phyloP scores from a whole-genome alignment of 2,888 invertebrate species.

The Polydrusus pterygomalis region DNA sequence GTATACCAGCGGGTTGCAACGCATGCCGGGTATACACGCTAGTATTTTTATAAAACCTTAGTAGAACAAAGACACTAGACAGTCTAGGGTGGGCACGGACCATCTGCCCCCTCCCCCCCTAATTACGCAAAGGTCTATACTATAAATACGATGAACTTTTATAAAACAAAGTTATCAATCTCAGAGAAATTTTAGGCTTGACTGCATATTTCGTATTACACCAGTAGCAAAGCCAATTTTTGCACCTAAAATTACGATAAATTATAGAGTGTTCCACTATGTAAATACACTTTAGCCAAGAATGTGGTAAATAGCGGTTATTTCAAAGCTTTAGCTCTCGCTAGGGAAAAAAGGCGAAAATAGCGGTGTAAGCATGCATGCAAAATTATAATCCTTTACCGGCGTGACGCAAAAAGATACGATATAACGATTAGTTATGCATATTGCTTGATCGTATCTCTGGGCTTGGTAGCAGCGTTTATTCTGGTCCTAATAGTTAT shows the following conservation, averaged over 20 bases:
- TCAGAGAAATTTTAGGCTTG: slow-evolving; percentile 11
- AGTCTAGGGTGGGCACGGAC: no score
- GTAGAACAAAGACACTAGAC: no score
- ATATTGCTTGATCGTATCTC: slow-evolving; percentile 38
- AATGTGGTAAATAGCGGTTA: slow-evolving; percentile 41
- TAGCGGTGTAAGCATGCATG: slow-evolving; percentile 47
- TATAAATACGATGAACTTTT: neutral
- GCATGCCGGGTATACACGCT: no score
- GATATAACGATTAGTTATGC: slow-evolving; percentile 43
- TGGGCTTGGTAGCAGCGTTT: slow-evolving; percentile 37
- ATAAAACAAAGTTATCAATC: slow-evolving; percentile 15
- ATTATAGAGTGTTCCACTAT: slow-evolving; percentile 36
- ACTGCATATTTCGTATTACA: slow-evolving; percentile 31
- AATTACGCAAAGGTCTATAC: no score
- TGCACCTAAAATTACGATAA: slow-evolving; percentile 36
- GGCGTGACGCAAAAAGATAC: slow-evolving; percentile 33
- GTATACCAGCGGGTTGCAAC: no score
- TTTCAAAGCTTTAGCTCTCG: slow-evolving; percentile 30
- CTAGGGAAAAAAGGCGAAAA: slow-evolving; percentile 29
- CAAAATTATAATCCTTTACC: slow-evolving; percentile 42
- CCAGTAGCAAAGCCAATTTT: slow-evolving; percentile 37
- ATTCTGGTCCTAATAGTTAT: slow-evolving; percentile 39
- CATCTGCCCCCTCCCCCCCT: no score
- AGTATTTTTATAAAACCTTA: no score
- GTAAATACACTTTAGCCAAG: slow-evolving; percentile 38